Base-by-base conservation (phyloP, 2,797 vertebrate genomes). In the Emydoidea blandingii region DNA sequence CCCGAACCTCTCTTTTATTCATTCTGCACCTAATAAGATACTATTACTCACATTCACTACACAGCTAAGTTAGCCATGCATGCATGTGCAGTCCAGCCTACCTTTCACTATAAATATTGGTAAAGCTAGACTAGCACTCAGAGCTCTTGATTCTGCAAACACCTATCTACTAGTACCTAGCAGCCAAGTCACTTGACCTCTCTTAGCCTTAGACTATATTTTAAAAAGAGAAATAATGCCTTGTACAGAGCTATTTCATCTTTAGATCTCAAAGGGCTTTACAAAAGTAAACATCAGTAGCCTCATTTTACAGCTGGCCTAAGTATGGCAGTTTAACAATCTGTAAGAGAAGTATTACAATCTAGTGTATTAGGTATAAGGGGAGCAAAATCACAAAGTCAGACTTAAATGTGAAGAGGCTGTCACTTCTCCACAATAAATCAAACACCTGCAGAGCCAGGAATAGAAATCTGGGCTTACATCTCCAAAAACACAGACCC, bases 51-150 rank as follows among this genome's bases (percentile, higher is more conserved):
- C 12, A 25, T 19, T 93, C 49, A 81, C 85, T 44, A 89, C 10
- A 65, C 15, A 47, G 37, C 31, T 52, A 82, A 86, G 27, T 6
- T 54, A 57, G 18, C 3, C 12, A 23, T 5, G 44, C 4, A 41
- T 79, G 65, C 29, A 59, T 15, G 15, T 0, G 0, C 87, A 82
- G 19, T 81, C 49, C 29, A 84, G 59, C n/a, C 27, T 49, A 72
- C 34, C 14, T 49, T 86, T 31, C 62, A 83, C 0, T 0, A 68
- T 68, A 3, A 44, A 18, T 6, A 2, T 47, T n/a, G 2, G 25
- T 82, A 44, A 9, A 79, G 57, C 53, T 49, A 50, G 34, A 12
- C 68, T 56, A 74, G 83, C 79, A 44, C 53, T 83, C 4, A 59
- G 44, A 29, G 52, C 57, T 27, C 18, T 81, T 91, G 74, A 65